Base-by-base conservation (phyloP, 2,113 vertebrate genomes). In the Lophochroa leadbeateri region DNA sequence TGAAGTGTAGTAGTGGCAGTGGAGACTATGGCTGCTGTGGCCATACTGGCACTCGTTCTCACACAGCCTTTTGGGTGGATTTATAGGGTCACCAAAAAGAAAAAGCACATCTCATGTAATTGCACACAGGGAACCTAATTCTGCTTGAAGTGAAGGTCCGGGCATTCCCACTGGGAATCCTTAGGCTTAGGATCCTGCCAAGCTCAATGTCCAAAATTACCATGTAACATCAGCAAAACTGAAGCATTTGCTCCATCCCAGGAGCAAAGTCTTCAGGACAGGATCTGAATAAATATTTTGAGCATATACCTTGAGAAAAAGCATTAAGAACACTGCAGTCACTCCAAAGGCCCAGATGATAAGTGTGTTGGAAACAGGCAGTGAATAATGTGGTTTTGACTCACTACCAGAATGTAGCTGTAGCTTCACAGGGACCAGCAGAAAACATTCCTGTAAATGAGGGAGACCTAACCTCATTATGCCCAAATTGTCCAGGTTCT, bases 41-140 rank as follows among this genome's bases (percentile, higher is more conserved):
- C 71, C 1, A 1, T 46, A 35, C 25, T 0, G 0, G 63, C 64
- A 55, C 21, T 0, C 0, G 17, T 76, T 27, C 63, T 82, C 43
- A 46, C 28, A 29, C 10, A 50, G 58, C 23, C 57, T 16, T 63
- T 50, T 1, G 0, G 2, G 10, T 18, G 37, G 44, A 13, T 58
- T 71, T 21, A 82, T 43, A 55, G 46, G 11, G 17, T 47, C 44
- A 82, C 25, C 49, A 47, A 24, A 95, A 52, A 27, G 6, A 7
- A 79, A 23, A 7, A 39, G 17, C 11, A 58, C 4, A 13, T 29
- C 44, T 80, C 39, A 49, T n/a, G 25, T 39, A 52, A 58, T 11
- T 88, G 55, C 49, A 86, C 28, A 35, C 18, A 44, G 24, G 58
- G 25, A 60, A 43, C 10, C 7, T 61, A 87, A 91, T 90, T 85